Base-by-base conservation (phyloP, 2,113 vertebrate genomes). In the Orcinus orca region DNA sequence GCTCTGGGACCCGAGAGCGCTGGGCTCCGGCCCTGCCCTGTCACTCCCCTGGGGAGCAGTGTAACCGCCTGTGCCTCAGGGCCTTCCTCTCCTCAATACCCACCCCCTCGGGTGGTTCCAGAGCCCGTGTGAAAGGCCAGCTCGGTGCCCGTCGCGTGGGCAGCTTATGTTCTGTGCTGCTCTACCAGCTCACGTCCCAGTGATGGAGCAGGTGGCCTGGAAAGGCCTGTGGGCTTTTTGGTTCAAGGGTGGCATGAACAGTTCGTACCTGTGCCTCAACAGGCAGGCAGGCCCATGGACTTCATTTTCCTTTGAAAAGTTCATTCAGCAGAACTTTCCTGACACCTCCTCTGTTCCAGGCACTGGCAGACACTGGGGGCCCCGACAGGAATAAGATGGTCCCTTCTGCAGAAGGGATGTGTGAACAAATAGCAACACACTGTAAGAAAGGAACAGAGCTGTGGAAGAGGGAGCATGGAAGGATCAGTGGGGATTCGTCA, bases 81-180 rank as follows among this genome's bases (percentile, higher is more conserved):
- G 55, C 74, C 73, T 88, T 31, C 2, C 0, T 60, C 31, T 68
- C 26, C 47, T 21, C 53, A 85, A 68, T 23, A 21, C 36, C 33
- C 53, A 5, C 53, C 26, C 92, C 60, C n/a, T 31, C 44, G 2
- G 17, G 23, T 23, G 38, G 31, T 62, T 15, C 17, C 21, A 2
- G 20, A 55, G n/a, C 8, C 8, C 0, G 0, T n/a, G 31, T 17
- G 88, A 60, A 33, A 33, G 25, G 26, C 63, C 4, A 15, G 44
- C 63, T 12, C 38, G 2, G 79, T 55, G 77, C 21, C 13, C 1
- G 0, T 20, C 41, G 1, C 2, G 1, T 1, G 1, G 0, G 0
- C 33, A 2, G 3, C 15, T 50, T 67, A 21, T 15, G 5, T 17
- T 21, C 55, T 18, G 9, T 12, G 60, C 15, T 81, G 33, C 36